phyloP scores from a whole-genome alignment of 2,113 vertebrate genomes.

The Glaucidium brasilianum region DNA sequence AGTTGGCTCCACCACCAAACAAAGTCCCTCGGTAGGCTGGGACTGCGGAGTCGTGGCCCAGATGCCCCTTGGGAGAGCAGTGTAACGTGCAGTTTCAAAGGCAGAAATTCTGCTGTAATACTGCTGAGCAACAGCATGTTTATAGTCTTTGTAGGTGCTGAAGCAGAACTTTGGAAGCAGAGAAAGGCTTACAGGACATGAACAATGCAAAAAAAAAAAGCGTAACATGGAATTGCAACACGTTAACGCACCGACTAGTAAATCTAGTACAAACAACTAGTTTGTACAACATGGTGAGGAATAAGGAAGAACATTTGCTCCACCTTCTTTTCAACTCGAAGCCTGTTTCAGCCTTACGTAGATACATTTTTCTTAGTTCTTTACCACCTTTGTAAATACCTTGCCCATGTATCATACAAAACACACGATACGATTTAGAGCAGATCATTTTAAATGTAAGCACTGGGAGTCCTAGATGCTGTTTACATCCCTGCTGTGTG shows the following conservation, averaged over 20 bases:
- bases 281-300: not conserved
- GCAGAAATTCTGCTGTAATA: not conserved
- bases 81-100: not conserved
- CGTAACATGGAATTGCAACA: rapidly evolving
- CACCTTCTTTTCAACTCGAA: not conserved
- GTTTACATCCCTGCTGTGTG: rapidly evolving
- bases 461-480: not conserved
- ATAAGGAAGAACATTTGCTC: not conserved
- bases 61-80: not conserved
- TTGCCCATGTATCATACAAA: rapidly evolving
- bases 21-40: not conserved
- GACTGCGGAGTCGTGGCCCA: no score
- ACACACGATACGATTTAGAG: not conserved
- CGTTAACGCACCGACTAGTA: not conserved
- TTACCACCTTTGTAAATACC: not conserved
- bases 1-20: not conserved
- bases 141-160: not conserved
- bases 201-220: not conserved
- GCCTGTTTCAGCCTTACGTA: not conserved
- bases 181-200: not conserved
- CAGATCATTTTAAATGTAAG: not conserved
- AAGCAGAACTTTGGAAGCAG: not conserved
- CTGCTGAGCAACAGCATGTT: not conserved
- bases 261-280: rapidly evolving
- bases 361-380: rapidly evolving